phyloP scores from a whole-genome alignment of 2,797 vertebrate species.

The Myotis daubentonii region DNA sequence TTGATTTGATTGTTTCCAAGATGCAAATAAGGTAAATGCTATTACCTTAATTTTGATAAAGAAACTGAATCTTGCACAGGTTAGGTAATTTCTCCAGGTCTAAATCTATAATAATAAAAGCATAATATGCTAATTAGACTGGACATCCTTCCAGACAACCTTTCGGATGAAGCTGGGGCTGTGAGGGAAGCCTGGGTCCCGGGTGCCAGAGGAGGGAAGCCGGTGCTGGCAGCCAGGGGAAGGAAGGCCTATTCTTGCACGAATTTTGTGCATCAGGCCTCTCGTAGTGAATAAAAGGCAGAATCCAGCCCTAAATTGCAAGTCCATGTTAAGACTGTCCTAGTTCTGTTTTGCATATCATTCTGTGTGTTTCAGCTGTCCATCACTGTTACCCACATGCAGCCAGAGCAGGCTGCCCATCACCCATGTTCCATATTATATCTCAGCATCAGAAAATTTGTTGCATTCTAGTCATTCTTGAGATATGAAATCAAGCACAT shows the following conservation, averaged over 20 bases:
- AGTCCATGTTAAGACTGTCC: not conserved
- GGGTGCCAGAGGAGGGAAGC: no score
- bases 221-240: no score
- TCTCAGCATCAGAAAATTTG: not conserved
- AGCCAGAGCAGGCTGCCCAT: not conserved
- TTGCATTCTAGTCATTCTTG: not conserved
- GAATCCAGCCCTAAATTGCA: not conserved
- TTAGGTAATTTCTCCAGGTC: not conserved
- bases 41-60: not conserved
- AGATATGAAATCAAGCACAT: not conserved
- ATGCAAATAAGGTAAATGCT: not conserved
- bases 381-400: not conserved
- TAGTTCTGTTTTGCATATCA: not conserved
- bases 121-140: no score
- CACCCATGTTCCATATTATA: no score
- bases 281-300: not conserved
- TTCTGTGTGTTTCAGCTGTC: not conserved
- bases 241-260: no score
- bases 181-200: no score
- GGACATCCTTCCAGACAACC: no score
- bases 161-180: no score
- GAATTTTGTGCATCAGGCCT: no score
- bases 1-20: slow-evolving; percentile 7
- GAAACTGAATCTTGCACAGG: not conserved
- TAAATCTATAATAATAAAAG: no score